Evolutionary conservation across 35 echinoderm and acorn worm species (phyloP).

Genomic region (Ptychodera flava): DNA sequence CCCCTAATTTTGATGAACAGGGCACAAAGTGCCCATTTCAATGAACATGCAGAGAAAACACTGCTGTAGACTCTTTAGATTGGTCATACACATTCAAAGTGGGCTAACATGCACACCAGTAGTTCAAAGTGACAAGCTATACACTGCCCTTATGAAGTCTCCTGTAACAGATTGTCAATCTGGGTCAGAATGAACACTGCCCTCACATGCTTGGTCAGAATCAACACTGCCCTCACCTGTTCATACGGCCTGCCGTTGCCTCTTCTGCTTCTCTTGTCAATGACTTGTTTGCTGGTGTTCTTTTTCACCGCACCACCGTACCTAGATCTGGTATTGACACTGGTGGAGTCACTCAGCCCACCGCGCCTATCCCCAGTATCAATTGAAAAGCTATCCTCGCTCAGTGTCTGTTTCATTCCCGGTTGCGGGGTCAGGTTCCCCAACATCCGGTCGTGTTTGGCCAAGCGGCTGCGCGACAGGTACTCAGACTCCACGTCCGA

Average conservation of each 20-base stretch:
- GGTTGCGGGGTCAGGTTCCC: neutral
- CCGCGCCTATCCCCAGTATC: neutral
- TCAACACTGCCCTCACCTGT: neutral
- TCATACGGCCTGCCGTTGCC: neutral
- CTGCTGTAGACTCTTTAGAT: too few species aligned
- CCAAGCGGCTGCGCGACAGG: neutral
- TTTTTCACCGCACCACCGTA: neutral
- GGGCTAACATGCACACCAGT: too few species aligned
- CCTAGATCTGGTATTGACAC: neutral
- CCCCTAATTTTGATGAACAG: too few species aligned
- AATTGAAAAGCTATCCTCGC: neutral
- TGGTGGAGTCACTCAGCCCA: neutral
- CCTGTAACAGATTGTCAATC: too few species aligned
- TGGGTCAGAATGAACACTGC: too few species aligned
- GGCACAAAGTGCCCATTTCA: too few species aligned
- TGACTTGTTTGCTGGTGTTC: neutral
- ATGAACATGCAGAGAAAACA: too few species aligned
- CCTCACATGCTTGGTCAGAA: too few species aligned
- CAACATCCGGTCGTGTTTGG: neutral
- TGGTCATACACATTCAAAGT: too few species aligned
- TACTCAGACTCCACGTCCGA: neutral
- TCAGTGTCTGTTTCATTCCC: neutral
- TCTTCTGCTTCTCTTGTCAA: neutral
- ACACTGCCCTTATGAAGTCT: too few species aligned
- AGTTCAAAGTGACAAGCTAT: too few species aligned